Evolutionary conservation across 2,113 vertebrate genomes (phyloP).

Genomic region (Engraulis encrasicolus): DNA sequence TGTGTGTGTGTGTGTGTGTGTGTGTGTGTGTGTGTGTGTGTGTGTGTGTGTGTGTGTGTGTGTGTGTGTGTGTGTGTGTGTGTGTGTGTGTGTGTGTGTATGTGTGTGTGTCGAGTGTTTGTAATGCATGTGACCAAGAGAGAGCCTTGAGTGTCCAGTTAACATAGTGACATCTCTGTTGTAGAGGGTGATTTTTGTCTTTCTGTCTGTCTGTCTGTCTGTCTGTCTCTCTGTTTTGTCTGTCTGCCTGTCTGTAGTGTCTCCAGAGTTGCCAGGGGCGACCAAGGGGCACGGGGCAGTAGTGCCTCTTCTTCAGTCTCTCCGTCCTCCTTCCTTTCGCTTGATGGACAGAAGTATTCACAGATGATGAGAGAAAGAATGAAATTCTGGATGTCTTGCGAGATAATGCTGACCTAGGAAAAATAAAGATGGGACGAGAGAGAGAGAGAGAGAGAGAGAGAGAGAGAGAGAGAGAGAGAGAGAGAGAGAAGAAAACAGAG

Average conservation of each 20-base stretch:
- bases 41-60: background rate
- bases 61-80: constrained; percentile 20
- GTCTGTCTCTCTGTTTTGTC: too few relatives aligned
- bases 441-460: background rate
- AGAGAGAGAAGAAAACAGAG: background rate
- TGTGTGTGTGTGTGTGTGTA: constrained; percentile 36
- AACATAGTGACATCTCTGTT: constrained; percentile 23
- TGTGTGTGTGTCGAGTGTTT: constrained; percentile 25
- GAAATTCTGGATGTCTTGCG: constrained; percentile 63
- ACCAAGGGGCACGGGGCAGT: constrained; percentile 58
- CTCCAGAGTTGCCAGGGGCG: constrained; percentile 62
- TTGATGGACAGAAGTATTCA: constrained; percentile 78
- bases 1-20: constrained; percentile 27
- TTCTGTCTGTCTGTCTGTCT: too few relatives aligned
- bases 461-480: constrained; percentile 17
- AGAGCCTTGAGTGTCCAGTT: constrained; percentile 30
- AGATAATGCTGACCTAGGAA: constrained; percentile 67
- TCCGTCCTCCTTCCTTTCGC: constrained; percentile 52
- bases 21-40: constrained; percentile 42
- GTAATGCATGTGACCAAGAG: constrained; percentile 18
- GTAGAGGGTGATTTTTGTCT: background rate
- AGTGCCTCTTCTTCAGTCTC: constrained; percentile 56
- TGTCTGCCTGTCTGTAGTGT: too few relatives aligned
- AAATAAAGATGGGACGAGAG: background rate
- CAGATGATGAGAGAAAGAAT: constrained; percentile 72